Evolutionary conservation across 2,113 vertebrate genomes (phyloP).

Genomic region (Puma concolor): DNA sequence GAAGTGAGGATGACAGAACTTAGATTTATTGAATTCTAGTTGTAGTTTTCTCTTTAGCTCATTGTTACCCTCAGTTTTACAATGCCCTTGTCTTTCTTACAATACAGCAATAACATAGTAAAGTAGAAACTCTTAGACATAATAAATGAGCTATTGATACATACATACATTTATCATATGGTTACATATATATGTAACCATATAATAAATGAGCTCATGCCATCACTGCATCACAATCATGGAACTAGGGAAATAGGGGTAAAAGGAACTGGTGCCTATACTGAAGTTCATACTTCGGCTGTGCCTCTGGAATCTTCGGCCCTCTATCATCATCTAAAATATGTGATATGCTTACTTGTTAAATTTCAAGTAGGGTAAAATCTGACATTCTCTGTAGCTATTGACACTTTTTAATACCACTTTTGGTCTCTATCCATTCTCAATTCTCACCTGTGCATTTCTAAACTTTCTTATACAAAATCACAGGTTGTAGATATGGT

Average conservation of each 20-base stretch:
- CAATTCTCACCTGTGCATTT: background rate
- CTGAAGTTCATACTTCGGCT: background rate
- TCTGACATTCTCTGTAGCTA: background rate
- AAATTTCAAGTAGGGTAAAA: background rate
- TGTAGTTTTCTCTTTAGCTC: background rate
- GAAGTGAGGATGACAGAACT: background rate
- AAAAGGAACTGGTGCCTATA: background rate
- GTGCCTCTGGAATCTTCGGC: background rate
- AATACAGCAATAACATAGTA: background rate
- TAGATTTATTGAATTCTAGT: background rate
- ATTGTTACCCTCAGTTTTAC: background rate
- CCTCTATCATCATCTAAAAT: background rate
- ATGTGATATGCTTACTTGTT: background rate
- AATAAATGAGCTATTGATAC: background rate
- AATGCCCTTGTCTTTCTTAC: background rate
- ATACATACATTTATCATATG: too few relatives aligned
- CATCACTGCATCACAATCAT: background rate
- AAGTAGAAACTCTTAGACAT: background rate
- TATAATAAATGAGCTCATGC: background rate
- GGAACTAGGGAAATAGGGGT: background rate
- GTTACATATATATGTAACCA: too few relatives aligned
- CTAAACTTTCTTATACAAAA: background rate
- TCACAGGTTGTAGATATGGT: background rate
- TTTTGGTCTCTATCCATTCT: background rate
- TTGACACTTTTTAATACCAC: background rate